A percentile compares a stretch with the other conserved stretches of the same genome.
Evolutionary conservation across 35 echinoderm and acorn worm genomes (phyloP).

Genomic region (Lytechinus variegatus): DNA sequence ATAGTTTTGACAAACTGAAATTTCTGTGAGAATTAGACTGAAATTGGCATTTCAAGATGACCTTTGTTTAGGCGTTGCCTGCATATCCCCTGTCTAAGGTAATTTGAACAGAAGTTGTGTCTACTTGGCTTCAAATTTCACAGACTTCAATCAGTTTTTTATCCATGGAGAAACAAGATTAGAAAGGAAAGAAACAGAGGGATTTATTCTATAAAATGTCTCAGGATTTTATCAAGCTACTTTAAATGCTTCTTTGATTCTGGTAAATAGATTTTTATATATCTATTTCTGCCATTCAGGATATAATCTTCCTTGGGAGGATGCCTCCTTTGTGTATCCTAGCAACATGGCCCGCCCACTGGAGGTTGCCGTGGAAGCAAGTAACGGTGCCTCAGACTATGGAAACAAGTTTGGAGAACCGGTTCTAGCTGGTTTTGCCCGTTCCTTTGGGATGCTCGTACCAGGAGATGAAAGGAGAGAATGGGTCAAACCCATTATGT

Average conservation of each 20-base stretch:
- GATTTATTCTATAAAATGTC: too few relatives aligned
- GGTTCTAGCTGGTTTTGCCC: conserved; percentile 88
- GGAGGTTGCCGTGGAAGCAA: conserved; percentile 88
- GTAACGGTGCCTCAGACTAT: conserved; percentile 97
- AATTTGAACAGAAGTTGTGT: not conserved
- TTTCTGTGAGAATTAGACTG: not conserved
- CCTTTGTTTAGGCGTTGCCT: not conserved
- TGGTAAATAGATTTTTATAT: not conserved
- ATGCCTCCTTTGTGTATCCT: conserved; percentile 71
- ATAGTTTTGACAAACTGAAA: too few relatives aligned
- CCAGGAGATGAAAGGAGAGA: conserved; percentile 83
- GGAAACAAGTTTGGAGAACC: conserved; percentile 99
- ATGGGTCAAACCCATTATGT: conserved; percentile 99
- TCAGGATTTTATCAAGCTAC: too few relatives aligned
- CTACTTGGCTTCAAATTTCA: too few relatives aligned
- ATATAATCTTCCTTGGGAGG: conserved; percentile 94
- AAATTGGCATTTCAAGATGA: not conserved
- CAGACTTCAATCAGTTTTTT: too few relatives aligned
- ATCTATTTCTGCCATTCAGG: conserved; percentile 49
- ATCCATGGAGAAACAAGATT: too few relatives aligned
- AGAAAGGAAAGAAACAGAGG: too few relatives aligned
- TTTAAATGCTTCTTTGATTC: too few relatives aligned
- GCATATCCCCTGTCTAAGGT: too few relatives aligned
- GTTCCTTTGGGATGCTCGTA: conserved; percentile 95
- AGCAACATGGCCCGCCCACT: conserved; percentile 82